Percentiles rank a stretch among this genome's conserved stretches.
Evolutionary conservation across 2,113 vertebrate genomes (phyloP).

Genomic region (Coregonus clupeaformis): DNA sequence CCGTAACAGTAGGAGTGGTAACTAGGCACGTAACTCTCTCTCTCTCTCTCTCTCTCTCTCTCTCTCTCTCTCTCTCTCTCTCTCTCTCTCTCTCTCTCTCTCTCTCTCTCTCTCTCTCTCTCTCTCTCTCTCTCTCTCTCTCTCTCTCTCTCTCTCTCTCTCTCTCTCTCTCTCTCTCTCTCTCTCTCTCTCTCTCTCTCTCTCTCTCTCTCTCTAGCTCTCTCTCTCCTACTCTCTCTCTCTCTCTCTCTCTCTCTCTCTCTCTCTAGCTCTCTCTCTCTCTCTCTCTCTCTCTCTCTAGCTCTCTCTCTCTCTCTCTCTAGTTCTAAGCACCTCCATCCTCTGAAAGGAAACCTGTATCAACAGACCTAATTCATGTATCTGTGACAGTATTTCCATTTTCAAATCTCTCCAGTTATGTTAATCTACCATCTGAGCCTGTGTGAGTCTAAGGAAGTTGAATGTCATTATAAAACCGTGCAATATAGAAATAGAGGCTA

Average conservation of each 20-base stretch:
- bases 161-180: too few relatives aligned
- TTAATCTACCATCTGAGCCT: slow-evolving; percentile 19
- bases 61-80: too few relatives aligned
- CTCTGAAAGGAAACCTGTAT: slow-evolving; percentile 28
- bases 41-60: too few relatives aligned
- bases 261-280: not conserved
- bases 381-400: slow-evolving; percentile 10
- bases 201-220: not conserved
- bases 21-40: slow-evolving; percentile 37
- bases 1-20: slow-evolving; percentile 61
- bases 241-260: too few relatives aligned
- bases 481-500: slow-evolving; percentile 46
- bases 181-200: too few relatives aligned
- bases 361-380: slow-evolving; percentile 20
- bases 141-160: not conserved
- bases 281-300: too few relatives aligned
- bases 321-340: not conserved
- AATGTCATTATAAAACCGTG: slow-evolving; percentile 30
- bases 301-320: too few relatives aligned
- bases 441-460: slow-evolving; percentile 27
- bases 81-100: not conserved
- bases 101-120: not conserved
- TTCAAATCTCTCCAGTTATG: slow-evolving; percentile 23
- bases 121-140: too few relatives aligned
- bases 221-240: too few relatives aligned